Base-by-base conservation (phyloP, 2,888 invertebrate genomes). In the Sussaba pulchella region DNA sequence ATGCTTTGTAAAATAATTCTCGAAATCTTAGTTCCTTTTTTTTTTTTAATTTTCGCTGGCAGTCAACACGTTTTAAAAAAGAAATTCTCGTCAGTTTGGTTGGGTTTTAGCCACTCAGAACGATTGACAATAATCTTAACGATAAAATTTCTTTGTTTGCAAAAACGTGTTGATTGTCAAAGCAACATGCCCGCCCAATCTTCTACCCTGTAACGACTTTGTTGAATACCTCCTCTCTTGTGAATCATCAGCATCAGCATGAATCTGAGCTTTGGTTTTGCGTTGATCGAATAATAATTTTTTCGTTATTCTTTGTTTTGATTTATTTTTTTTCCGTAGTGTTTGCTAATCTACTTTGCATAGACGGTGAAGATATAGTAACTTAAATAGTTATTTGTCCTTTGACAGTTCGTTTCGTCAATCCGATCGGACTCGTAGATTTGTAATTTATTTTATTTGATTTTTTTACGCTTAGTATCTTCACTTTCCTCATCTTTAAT, bases 191-290 rank as follows among this genome's bases (percentile, higher is more conserved):
- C 50, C 50, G 36, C 59, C 59, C 66, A 12, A 14, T 74, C 66
- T 75, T 75, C 75, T 75, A 66, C 87, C 88, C 89, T 88, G 90
- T 91, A 91, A 91, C 89, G 88, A 88, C 85, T 91, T 31, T 91
- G 91, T 91, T 91, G 91, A 91, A 91, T 91, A 91, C 89, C 87
- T 87, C 86, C 86, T 85, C 81, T 85, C 86, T 86, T 67, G 72
- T 67, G 63, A 73, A 64, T 77, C 70, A 71, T 79, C 84, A 83
- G 76, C 84, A 86, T 79, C 45, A 84, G 87, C 86, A 88, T 88
- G 84, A 82, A 54, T 63, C 59, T 67, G 43, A 79, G 26, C 24
- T 70, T 45, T 73, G 41, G 59, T 61, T 66, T 67, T 71, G 39
- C 31, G 45, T 47, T 74, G 45, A 64, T 72, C 66, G 69, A 59